These are phyloP conservation scores for Microchrysa polita DNA, from an alignment of 2,888 invertebrate species.

Conservation along the genomic window DNA sequence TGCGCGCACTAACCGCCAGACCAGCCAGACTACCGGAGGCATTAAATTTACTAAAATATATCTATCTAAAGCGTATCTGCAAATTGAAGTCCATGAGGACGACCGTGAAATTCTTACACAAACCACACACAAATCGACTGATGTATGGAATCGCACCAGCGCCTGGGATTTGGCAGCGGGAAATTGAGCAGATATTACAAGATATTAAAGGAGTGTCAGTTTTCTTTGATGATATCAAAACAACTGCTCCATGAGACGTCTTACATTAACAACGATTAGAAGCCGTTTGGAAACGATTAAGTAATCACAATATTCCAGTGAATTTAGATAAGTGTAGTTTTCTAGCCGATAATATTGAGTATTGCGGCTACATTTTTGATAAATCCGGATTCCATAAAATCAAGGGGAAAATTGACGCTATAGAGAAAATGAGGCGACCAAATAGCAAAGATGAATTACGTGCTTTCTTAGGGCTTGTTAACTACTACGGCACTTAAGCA, in stretches of 20 bases:
- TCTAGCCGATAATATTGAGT: conserved; percentile 54
- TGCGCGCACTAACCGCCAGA: too few species aligned
- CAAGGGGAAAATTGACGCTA: conserved; percentile 34
- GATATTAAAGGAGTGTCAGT: too few species aligned
- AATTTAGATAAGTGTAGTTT: conserved; percentile 55
- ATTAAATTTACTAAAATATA: too few species aligned
- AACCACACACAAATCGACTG: conserved; percentile 57
- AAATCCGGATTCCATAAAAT: conserved; percentile 56
- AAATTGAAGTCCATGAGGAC: conserved; percentile 55
- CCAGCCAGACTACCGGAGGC: too few species aligned
- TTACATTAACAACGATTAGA: too few species aligned
- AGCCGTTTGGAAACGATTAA: conserved; percentile 53
- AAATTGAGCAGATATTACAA: too few species aligned
- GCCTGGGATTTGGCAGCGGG: too few species aligned
- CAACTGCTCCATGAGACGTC: too few species aligned
- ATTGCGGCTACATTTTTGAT: conserved; percentile 56
- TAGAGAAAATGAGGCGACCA: background rate
- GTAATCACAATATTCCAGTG: conserved; percentile 53
- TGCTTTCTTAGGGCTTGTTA: conserved; percentile 55
- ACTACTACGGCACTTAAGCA: conserved; percentile 57
- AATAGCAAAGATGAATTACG: conserved; percentile 54
- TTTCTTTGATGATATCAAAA: too few species aligned
- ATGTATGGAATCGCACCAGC: conserved; percentile 58
- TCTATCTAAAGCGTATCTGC: too few species aligned
- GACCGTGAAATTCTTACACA: conserved; percentile 56